Evolutionary conservation across 2,888 invertebrate genomes (phyloP).

Genomic region (Sceliomorpha sp.): DNA sequence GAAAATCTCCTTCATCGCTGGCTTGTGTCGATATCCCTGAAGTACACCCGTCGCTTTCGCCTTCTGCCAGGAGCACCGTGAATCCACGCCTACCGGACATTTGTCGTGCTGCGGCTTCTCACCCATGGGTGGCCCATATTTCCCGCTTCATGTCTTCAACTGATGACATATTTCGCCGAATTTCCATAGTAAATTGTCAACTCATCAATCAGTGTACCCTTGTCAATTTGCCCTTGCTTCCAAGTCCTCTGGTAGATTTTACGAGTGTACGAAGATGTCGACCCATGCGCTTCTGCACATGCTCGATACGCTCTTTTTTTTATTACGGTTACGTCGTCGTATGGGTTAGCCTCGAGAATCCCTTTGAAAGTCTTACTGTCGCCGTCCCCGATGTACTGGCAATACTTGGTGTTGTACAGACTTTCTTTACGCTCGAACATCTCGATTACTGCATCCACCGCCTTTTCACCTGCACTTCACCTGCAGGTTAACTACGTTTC

Average conservation of each 20-base stretch:
- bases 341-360: constrained; percentile 24
- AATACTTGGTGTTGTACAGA: constrained; percentile 21
- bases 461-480: constrained; percentile 20
- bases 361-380: constrained; percentile 42
- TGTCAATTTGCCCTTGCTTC: too few species aligned
- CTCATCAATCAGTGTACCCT: constrained; percentile 45
- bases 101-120: constrained; percentile 56
- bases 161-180: constrained; percentile 36
- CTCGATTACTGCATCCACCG: constrained; percentile 1
- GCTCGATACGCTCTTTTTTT: constrained; percentile 31
- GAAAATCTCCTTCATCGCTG: too few species aligned
- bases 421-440: constrained; percentile 25
- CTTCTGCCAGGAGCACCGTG: constrained; percentile 57
- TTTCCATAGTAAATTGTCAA: constrained; percentile 49
- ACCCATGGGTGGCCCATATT: constrained; percentile 60
- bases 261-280: too few species aligned
- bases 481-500: constrained; percentile 37
- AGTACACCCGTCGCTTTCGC: constrained; percentile 33
- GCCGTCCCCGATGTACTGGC: constrained; percentile 31
- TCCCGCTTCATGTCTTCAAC: constrained; percentile 46
- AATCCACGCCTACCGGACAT: constrained; percentile 29
- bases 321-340: constrained; percentile 17
- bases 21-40: too few species aligned
- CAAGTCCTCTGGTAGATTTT: too few species aligned
- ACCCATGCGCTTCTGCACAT: too few species aligned